These are phyloP conservation scores for Chironomus tepperi DNA, from an alignment of 1,140 invertebrate genomes.

Conservation along the genomic window DNA sequence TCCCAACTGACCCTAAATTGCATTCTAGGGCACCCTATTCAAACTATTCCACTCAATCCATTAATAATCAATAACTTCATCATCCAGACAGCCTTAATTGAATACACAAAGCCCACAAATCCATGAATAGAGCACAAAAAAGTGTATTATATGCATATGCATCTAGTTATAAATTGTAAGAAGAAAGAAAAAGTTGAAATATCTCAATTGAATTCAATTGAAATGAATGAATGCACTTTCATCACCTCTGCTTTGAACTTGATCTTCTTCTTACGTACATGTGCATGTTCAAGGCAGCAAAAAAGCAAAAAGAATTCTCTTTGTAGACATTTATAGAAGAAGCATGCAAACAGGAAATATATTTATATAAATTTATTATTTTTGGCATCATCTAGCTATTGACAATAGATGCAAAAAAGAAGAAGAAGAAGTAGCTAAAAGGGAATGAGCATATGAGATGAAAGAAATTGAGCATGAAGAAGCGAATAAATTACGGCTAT, in stretches of 20 bases:
- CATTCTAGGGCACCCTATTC: too few relatives aligned
- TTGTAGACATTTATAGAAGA: neutral
- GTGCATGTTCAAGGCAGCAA: neutral
- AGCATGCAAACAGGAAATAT: neutral
- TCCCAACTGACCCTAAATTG: too few relatives aligned
- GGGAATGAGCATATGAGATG: neutral
- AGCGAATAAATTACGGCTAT: neutral
- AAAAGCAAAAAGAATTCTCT: too few relatives aligned
- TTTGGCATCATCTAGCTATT: neutral
- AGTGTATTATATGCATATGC: neutral
- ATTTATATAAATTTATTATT: neutral
- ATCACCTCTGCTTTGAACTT: neutral
- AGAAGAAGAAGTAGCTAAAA: too few relatives aligned
- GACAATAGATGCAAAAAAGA: too few relatives aligned
- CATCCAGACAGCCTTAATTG: too few relatives aligned
- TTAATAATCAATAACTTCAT: too few relatives aligned
- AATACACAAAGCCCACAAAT: too few relatives aligned
- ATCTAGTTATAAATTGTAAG: neutral
- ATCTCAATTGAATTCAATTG: constrained; percentile 13
- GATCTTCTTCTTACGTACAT: neutral
- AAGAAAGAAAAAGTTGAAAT: neutral
- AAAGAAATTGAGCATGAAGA: neutral
- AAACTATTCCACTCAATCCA: too few relatives aligned
- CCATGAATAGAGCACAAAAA: too few relatives aligned
- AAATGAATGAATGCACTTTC: neutral